Conservation (phyloP, 2,888 invertebrate genomes). For the Apodemia mormo region DNA sequence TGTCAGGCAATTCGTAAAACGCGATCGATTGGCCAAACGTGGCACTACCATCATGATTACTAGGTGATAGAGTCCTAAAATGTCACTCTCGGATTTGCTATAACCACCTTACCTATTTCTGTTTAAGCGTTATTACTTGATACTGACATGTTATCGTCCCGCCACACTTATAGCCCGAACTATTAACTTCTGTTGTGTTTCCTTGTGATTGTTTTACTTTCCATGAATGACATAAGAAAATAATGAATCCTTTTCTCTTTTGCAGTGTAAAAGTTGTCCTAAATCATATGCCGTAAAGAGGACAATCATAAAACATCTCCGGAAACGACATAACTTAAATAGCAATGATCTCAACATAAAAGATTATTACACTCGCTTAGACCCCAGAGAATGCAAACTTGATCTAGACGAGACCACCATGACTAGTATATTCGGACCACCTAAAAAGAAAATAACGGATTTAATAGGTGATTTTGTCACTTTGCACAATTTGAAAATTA, state of each 20-base stretch:
- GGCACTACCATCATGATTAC: no score
- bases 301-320: constrained; percentile 71
- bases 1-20: no score
- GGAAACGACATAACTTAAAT: constrained; percentile 64
- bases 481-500: constrained; percentile 29
- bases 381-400: constrained; percentile 66
- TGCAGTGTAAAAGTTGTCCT: constrained; percentile 76
- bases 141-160: no score
- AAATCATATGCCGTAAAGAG: constrained; percentile 72
- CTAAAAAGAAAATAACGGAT: constrained; percentile 48
- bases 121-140: no score
- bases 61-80: no score
- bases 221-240: no score
- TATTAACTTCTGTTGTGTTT: no score
- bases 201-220: not conserved
- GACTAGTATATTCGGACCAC: constrained; percentile 65
- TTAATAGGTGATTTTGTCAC: constrained; percentile 55
- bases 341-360: constrained; percentile 49
- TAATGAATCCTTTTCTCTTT: not conserved
- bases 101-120: no score
- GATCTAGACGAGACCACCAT: constrained; percentile 63
- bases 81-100: no score
- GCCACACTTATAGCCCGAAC: no score
- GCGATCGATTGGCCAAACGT: no score
- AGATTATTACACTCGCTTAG: constrained; percentile 58